Percentiles rank a stretch among this genome's conserved stretches.
Conservation (phyloP, 2,113 vertebrate genomes). For the Gnathonemus longibarbis region DNA sequence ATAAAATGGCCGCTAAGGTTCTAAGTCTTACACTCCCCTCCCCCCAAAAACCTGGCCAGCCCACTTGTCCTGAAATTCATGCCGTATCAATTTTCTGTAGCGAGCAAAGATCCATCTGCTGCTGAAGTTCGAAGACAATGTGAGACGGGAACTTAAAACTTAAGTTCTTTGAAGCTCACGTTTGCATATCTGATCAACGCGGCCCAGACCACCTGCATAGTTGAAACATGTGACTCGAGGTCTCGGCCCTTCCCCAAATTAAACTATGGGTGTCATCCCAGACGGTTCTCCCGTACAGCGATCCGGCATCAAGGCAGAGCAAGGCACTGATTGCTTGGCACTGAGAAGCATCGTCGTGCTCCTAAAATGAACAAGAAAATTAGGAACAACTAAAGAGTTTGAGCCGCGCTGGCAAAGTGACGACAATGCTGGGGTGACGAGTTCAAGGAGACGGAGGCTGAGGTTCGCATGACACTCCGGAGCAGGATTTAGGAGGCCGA, state of each 20-base stretch:
- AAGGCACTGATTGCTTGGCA: neutral
- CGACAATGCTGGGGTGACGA: neutral
- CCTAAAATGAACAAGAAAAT: neutral
- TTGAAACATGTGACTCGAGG: neutral
- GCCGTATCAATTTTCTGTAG: neutral
- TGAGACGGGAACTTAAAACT: neutral
- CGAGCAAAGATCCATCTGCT: neutral
- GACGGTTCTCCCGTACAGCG: neutral
- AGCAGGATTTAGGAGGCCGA: neutral
- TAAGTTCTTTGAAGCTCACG: neutral
- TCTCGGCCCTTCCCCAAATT: neutral
- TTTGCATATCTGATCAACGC: neutral
- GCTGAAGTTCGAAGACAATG: neutral
- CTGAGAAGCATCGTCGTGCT: neutral
- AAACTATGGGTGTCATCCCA: neutral
- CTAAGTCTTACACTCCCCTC: neutral
- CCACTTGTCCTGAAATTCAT: neutral
- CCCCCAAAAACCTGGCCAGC: neutral
- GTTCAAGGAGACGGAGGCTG: neutral
- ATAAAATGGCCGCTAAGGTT: neutral
- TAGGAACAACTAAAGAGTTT: neutral
- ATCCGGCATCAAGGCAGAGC: neutral
- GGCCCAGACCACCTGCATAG: neutral
- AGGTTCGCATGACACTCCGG: neutral
- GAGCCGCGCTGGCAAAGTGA: neutral